phyloP scores from a whole-genome alignment of 2,797 vertebrate species.

The Urocyon cinereoargenteus region DNA sequence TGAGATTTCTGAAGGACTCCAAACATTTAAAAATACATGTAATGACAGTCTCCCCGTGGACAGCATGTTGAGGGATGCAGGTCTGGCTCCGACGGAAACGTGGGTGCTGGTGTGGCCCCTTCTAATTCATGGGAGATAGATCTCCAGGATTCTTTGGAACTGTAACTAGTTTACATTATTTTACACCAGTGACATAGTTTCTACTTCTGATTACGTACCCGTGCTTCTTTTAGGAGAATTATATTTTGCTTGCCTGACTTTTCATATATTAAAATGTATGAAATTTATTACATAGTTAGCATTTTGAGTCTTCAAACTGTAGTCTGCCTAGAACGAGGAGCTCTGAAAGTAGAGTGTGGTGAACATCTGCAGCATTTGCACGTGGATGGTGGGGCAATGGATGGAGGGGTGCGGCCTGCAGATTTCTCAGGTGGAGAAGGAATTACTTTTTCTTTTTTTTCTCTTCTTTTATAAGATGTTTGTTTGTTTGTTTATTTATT shows the following conservation, averaged over 20 bases:
- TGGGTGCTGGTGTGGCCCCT: not conserved
- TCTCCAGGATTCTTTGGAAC: not conserved
- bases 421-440: not conserved
- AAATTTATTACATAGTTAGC: too few relatives aligned
- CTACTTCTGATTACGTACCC: not conserved
- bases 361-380: not conserved
- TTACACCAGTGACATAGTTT: not conserved
- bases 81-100: not conserved
- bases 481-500: too few relatives aligned
- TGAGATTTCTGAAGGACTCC: not conserved
- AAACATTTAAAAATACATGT: not conserved
- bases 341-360: not conserved
- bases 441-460: not conserved
- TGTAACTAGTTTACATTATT: not conserved
- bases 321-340: not conserved
- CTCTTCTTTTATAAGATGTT: not conserved
- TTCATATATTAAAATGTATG: not conserved
- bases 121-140: not conserved
- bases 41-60: rapidly evolving
- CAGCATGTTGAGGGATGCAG: not conserved
- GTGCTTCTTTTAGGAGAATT: not conserved
- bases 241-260: not conserved
- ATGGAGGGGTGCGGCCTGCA: too few relatives aligned
- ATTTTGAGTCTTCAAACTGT: not conserved
- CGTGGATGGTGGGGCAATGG: rapidly evolving